Evolutionary conservation across 2,113 vertebrate species (phyloP), one percentile per base, ranked within the genome.

Genomic region (Halichoerus grypus): DNA sequence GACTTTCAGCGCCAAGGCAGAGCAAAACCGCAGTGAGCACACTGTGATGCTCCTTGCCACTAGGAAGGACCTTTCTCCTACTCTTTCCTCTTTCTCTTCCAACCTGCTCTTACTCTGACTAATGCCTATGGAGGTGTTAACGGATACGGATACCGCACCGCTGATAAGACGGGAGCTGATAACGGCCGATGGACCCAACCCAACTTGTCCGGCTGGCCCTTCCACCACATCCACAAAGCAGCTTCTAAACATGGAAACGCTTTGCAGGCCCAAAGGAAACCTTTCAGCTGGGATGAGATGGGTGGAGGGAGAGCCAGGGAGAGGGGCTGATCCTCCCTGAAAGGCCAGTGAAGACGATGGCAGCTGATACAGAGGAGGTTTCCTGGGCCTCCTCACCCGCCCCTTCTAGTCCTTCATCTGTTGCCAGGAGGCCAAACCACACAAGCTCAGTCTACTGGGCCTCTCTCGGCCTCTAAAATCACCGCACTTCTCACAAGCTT

Each of bases 21-120:
- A 39, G 51, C 53, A 88, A 71, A 67, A 84, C 11, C 22, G 26
- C 65, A 57, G 46, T 4, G 69, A 59, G 22, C 39, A 67, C n/a
- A 2, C 16, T 24, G 26, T 0, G 14, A 84, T 53, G 42, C 12
- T 67, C 39, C 59, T 55, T 76, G 79, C 77, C 42, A 5, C 21
- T 31, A 31, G 55, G 76, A 94, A 92, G 74, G 55, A 33, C 36
- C 42, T 67, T 96, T 49, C 46, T 77, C 59, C 46, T 55, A 11
- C 61, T 31, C 7, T 14, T 65, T 83, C 81, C 61, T 96, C 51
- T 77, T 39, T 8, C 33, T 90, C 33, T 74, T 83, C 18, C 33
- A 82, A 42, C 59, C 28, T 63, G 24, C 46, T 97, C 67, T 72
- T 91, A 18, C 42, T 53, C 74, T 85, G 83, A 74, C 97, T 88